Percentiles rank a stretch among this genome's conserved stretches.
Conservation (phyloP, 1,140 invertebrate species). For the silkworm (Bombyx mori) region DNA sequence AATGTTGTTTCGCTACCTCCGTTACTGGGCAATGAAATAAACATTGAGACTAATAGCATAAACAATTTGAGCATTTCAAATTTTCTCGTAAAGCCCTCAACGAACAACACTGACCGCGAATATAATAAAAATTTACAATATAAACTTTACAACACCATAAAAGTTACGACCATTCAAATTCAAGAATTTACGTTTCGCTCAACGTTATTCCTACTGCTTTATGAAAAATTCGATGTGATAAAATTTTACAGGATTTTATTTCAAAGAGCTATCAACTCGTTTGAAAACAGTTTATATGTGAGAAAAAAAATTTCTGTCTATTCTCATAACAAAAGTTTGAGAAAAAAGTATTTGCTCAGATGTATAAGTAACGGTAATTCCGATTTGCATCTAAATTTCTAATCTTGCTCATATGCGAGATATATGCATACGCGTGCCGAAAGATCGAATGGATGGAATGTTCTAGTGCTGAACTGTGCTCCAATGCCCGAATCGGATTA, state of each 20-base stretch:
- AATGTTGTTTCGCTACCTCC: conserved; percentile 14
- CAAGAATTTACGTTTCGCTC: background rate
- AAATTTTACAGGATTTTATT: too few species aligned
- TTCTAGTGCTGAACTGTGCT: conserved; percentile 25
- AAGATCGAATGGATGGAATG: conserved; percentile 13
- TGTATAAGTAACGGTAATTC: conserved; percentile 44
- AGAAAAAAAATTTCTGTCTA: too few species aligned
- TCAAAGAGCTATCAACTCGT: too few species aligned
- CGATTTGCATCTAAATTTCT: conserved; percentile 64
- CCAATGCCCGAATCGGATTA: conserved; percentile 41
- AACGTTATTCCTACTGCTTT: background rate
- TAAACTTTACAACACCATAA: conserved; percentile 11
- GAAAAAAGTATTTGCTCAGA: conserved; percentile 50
- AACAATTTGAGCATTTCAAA: background rate
- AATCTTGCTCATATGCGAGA: conserved; percentile 32
- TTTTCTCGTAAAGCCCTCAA: background rate
- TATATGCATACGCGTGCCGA: conserved; percentile 20
- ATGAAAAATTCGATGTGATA: too few species aligned
- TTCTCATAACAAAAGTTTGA: conserved; percentile 20
- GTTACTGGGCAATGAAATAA: conserved; percentile 1
- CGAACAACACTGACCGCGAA: conserved; percentile 3
- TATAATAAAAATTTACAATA: conserved; percentile 6
- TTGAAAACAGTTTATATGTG: too few species aligned
- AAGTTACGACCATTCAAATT: conserved; percentile 9
- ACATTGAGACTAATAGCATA: background rate